Evolutionary conservation across 2,888 invertebrate genomes (phyloP).

Genomic region (Macrosiphum euphorbiae): DNA sequence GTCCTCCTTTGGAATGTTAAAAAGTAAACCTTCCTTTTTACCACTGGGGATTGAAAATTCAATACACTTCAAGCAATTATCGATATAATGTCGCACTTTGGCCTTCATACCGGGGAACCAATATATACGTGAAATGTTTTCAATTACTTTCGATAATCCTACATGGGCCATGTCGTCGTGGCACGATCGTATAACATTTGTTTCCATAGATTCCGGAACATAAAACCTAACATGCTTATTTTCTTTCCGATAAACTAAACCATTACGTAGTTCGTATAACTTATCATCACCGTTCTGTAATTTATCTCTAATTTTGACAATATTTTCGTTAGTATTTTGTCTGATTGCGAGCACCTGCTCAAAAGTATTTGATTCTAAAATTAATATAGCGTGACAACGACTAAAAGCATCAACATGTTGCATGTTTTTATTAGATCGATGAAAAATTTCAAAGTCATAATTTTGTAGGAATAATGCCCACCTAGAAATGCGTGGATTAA

Average conservation of each 20-base stretch:
- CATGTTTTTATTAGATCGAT: slow-evolving; percentile 67
- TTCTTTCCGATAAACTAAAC: background rate
- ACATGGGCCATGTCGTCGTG: background rate
- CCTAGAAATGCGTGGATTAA: slow-evolving; percentile 67
- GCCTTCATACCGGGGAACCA: background rate
- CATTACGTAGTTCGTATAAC: background rate
- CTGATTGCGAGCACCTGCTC: slow-evolving; percentile 66
- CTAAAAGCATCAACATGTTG: slow-evolving; percentile 68
- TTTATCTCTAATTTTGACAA: background rate
- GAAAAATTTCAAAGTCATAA: slow-evolving; percentile 67
- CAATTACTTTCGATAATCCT: background rate
- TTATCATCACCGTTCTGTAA: background rate
- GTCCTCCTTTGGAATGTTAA: too few species aligned
- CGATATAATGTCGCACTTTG: background rate
- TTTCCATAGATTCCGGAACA: background rate
- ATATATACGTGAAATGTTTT: background rate
- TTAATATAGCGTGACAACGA: slow-evolving; percentile 66
- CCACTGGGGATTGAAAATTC: background rate
- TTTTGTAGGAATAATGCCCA: slow-evolving; percentile 68
- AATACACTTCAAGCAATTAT: background rate
- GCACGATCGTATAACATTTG: background rate
- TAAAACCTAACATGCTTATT: background rate
- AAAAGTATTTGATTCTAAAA: slow-evolving; percentile 67
- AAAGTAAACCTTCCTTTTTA: background rate
- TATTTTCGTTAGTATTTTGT: background rate